These are phyloP conservation scores for Aphrophora alni DNA, from an alignment of 2,888 invertebrate genomes.

Conservation along the genomic window DNA sequence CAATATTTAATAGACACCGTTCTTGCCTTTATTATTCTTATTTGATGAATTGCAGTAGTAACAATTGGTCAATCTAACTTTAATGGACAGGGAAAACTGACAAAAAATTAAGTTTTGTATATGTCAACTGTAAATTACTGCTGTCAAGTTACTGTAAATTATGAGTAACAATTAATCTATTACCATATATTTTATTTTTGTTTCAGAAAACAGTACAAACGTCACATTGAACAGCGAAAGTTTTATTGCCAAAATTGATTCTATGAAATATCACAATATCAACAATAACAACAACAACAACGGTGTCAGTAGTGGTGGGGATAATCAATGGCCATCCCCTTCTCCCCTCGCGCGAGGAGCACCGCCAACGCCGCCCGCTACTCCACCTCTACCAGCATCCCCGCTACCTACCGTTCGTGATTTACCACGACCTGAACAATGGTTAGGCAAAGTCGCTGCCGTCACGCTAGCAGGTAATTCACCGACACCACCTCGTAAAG, in stretches of 20 bases:
- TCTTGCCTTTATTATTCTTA: too few relatives aligned
- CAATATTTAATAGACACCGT: too few relatives aligned
- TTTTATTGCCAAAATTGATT: constrained; percentile 43
- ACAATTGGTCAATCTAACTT: too few relatives aligned
- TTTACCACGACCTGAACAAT: constrained; percentile 82
- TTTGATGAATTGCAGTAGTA: too few relatives aligned
- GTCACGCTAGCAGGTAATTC: constrained; percentile 45
- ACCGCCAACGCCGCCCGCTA: constrained; percentile 54
- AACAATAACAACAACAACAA: constrained; percentile 39
- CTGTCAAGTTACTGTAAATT: too few relatives aligned
- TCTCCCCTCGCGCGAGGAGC: constrained; percentile 28
- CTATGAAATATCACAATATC: constrained; percentile 39
- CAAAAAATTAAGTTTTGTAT: too few relatives aligned
- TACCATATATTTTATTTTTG: neutral
- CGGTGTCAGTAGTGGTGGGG: neutral
- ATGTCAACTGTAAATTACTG: too few relatives aligned
- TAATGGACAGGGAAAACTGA: too few relatives aligned
- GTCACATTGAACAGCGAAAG: constrained; percentile 39
- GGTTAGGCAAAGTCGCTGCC: constrained; percentile 68
- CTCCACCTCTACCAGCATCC: constrained; percentile 45
- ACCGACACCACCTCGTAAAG: constrained; percentile 62
- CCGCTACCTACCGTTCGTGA: constrained; percentile 47
- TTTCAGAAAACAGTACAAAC: constrained; percentile 22
- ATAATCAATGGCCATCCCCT: constrained; percentile 15
- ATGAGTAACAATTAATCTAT: too few relatives aligned